Evolutionary conservation across 2,888 invertebrate genomes (phyloP).

Genomic region (Chymomyza procnemis): DNA sequence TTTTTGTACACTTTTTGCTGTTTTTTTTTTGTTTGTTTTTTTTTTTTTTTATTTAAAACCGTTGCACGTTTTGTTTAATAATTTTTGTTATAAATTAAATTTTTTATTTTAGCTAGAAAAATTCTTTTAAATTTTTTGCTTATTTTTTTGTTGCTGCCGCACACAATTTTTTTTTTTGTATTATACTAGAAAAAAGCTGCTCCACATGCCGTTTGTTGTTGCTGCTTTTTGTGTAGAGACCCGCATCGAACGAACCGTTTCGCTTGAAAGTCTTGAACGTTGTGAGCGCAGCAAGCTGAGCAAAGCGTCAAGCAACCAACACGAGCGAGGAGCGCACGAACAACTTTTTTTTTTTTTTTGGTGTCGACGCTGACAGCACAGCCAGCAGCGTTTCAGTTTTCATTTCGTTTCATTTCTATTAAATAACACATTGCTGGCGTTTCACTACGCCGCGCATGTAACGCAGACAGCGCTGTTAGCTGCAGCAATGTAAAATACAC

Average conservation of each 20-base stretch:
- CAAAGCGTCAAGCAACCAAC: slow-evolving; percentile 35
- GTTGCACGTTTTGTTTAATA: slow-evolving; percentile 10
- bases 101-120: slow-evolving; percentile 4
- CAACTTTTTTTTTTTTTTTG: slow-evolving; percentile 40
- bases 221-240: slow-evolving; percentile 35
- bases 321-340: slow-evolving; percentile 23
- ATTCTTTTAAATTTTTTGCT: too few species aligned
- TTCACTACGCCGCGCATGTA: slow-evolving; percentile 40
- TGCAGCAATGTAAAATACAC: slow-evolving; percentile 27
- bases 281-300: slow-evolving; percentile 27
- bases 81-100: neutral
- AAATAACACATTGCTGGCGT: slow-evolving; percentile 2
- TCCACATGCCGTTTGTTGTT: slow-evolving; percentile 37
- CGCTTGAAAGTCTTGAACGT: slow-evolving; percentile 65
- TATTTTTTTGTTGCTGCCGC: slow-evolving; percentile 31
- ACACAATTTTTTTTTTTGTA: too few species aligned
- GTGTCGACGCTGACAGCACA: slow-evolving; percentile 54
- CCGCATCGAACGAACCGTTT: slow-evolving; percentile 65
- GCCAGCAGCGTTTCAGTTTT: slow-evolving; percentile 63
- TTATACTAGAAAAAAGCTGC: slow-evolving; percentile 35
- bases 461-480: slow-evolving; percentile 27
- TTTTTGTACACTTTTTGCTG: slow-evolving; percentile 33
- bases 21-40: slow-evolving; percentile 32
- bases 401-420: slow-evolving; percentile 51
- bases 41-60: too few species aligned